These are phyloP conservation scores for Formicarius rufipectus DNA, from an alignment of 2,113 vertebrate species.

Conservation along the genomic window DNA sequence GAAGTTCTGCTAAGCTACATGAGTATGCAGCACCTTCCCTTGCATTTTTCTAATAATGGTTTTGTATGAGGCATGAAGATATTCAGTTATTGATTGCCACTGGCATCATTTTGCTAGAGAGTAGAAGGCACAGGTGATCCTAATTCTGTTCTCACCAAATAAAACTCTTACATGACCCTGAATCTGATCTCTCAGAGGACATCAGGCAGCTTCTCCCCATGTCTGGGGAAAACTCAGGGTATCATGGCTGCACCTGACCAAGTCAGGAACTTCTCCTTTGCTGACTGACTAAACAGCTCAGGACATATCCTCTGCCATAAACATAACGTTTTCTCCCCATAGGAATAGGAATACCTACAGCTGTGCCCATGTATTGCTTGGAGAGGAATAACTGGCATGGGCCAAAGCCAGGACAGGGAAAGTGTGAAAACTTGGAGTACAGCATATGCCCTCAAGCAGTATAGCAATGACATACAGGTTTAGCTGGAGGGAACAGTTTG, in stretches of 20 bases:
- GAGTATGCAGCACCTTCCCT: background rate
- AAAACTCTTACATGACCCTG: background rate
- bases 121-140: background rate
- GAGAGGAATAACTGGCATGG: background rate
- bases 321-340: background rate
- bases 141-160: background rate
- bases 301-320: background rate
- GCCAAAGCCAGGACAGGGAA: background rate
- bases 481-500: background rate
- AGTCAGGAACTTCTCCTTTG: background rate
- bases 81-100: background rate
- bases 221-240: background rate
- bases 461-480: background rate
- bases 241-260: background rate
- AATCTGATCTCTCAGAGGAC: background rate
- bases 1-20: background rate
- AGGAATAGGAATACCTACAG: background rate
- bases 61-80: background rate
- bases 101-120: background rate
- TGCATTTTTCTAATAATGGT: background rate
- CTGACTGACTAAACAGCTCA: fast-evolving
- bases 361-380: background rate
- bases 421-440: background rate
- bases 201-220: background rate
- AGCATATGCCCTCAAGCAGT: background rate